Evolutionary conservation across 2,888 invertebrate genomes (phyloP).

Genomic region (Heliconius sara): DNA sequence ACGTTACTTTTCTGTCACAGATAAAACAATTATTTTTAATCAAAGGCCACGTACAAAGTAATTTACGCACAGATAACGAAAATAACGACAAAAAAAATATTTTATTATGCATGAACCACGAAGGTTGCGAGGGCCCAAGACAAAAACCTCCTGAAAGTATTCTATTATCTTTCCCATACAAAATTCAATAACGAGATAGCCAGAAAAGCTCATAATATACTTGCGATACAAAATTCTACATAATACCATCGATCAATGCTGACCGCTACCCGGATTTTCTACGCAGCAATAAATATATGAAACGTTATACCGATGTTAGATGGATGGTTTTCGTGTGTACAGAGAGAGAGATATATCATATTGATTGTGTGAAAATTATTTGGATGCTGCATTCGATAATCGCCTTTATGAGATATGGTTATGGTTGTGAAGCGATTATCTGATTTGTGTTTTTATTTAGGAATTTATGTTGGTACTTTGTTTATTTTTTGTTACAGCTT

Average conservation of each 20-base stretch:
- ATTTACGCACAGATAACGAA: not conserved
- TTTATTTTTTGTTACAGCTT: not conserved
- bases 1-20: not conserved
- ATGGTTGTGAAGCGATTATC: constrained; percentile 34
- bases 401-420: constrained; percentile 46
- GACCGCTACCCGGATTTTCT: constrained; percentile 62
- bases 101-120: constrained; percentile 1
- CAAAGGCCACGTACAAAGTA: not conserved
- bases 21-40: not conserved
- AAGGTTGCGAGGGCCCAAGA: not conserved
- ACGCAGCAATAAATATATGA: constrained; percentile 63
- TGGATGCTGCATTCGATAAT: constrained; percentile 48
- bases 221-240: constrained; percentile 48
- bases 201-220: constrained; percentile 45
- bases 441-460: constrained; percentile 40
- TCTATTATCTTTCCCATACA: constrained; percentile 37
- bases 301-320: constrained; percentile 59
- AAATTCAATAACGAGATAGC: constrained; percentile 46
- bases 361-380: constrained; percentile 58
- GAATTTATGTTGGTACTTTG: constrained; percentile 30
- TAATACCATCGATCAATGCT: constrained; percentile 66
- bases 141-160: constrained; percentile 24
- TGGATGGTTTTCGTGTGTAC: constrained; percentile 57
- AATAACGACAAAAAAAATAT: not conserved
- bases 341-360: constrained; percentile 60